Conservation (phyloP, 2,888 invertebrate genomes). For the Xanthorhoe designata region DNA sequence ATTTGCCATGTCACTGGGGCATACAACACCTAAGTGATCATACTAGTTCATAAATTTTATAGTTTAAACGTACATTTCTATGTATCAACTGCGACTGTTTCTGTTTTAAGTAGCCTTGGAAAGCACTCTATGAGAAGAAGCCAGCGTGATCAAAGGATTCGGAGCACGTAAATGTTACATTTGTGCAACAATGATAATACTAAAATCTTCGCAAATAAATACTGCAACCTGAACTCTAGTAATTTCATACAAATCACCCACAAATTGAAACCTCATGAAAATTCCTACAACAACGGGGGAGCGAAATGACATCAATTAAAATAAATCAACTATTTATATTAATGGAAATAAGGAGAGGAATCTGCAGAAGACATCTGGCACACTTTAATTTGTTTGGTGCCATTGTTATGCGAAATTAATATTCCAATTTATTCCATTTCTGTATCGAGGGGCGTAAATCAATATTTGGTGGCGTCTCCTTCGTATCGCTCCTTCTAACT, state of each 20-base stretch:
- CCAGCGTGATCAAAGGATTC: no score
- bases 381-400: constrained; percentile 82
- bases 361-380: constrained; percentile 81
- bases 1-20: constrained; percentile 47
- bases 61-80: not conserved
- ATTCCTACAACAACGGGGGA: constrained; percentile 45
- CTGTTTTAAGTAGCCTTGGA: no score
- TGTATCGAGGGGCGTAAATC: constrained; percentile 80
- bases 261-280: constrained; percentile 41
- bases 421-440: constrained; percentile 85
- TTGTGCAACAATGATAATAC: no score
- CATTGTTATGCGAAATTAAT: constrained; percentile 84
- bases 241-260: constrained; percentile 12
- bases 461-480: constrained; percentile 76
- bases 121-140: no score
- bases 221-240: constrained; percentile 14
- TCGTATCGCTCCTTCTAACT: constrained; percentile 57
- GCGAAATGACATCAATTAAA: constrained; percentile 60
- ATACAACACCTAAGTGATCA: no score
- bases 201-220: constrained; percentile 2
- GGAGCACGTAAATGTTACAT: no score
- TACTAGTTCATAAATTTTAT: no score
- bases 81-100: not conserved
- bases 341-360: constrained; percentile 67
- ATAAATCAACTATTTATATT: constrained; percentile 71